Evolutionary conservation across 2,888 invertebrate genomes (phyloP).

Genomic region (Urechis unicinctus): DNA sequence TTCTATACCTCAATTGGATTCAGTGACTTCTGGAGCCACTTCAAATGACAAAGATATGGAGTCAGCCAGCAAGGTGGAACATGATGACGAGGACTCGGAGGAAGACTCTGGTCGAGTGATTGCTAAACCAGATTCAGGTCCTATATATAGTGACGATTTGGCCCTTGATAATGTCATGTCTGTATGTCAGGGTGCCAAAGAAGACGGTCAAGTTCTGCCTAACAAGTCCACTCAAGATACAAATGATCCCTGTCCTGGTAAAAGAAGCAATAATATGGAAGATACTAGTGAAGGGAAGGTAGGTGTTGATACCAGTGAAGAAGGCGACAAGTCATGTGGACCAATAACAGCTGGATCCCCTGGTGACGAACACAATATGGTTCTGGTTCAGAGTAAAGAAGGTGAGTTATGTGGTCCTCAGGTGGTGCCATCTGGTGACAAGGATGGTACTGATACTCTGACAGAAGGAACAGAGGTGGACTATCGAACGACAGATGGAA

Average conservation of each 20-base stretch:
- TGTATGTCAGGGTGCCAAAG: no score
- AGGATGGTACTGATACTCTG: background rate
- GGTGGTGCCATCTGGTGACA: no score
- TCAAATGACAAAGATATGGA: slow-evolving; percentile 8
- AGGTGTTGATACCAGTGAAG: background rate
- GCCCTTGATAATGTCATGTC: no score
- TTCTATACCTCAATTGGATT: no score
- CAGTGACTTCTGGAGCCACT: no score
- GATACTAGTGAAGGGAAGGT: background rate
- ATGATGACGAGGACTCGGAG: background rate
- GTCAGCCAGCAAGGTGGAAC: background rate
- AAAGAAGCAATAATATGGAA: slow-evolving; percentile 1
- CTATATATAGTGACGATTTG: no score
- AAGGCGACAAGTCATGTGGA: slow-evolving; percentile 10
- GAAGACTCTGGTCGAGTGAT: background rate
- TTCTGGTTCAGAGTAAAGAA: no score
- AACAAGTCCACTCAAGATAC: background rate
- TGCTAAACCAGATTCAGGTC: no score
- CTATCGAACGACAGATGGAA: slow-evolving; percentile 27
- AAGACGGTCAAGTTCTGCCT: no score
- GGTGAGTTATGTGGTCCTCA: no score
- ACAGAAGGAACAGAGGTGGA: background rate
- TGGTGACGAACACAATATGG: no score
- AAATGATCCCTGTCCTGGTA: background rate
- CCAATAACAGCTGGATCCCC: no score